Evolutionary conservation across 2,888 invertebrate genomes (phyloP).

Genomic region (Galerucella pusilla): DNA sequence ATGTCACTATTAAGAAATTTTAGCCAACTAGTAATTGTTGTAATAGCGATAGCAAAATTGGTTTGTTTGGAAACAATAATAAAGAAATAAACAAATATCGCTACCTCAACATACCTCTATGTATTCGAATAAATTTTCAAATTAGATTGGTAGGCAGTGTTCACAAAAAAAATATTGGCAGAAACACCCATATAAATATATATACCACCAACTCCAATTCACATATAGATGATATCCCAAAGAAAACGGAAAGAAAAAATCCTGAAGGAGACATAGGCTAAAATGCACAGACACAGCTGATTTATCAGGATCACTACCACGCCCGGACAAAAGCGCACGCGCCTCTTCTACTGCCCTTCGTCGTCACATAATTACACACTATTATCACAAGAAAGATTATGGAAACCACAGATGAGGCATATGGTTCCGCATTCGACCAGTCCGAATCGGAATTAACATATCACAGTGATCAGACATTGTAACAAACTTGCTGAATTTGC

Average conservation of each 20-base stretch:
- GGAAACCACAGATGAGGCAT: conserved; percentile 58
- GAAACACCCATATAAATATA: conserved; percentile 1
- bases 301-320: conserved; percentile 64
- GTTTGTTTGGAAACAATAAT: not conserved
- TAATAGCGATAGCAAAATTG: not conserved
- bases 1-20: not conserved
- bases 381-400: conserved; percentile 65
- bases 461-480: conserved; percentile 70
- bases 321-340: conserved; percentile 61
- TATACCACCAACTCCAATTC: conserved; percentile 19
- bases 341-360: conserved; percentile 45
- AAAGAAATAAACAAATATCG: conserved; percentile 1
- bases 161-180: conserved; percentile 8
- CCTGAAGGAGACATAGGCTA: conserved; percentile 20
- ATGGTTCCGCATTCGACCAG: conserved; percentile 46
- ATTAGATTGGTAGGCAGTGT: conserved; percentile 16
- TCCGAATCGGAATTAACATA: conserved; percentile 52
- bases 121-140: not conserved
- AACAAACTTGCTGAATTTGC: conserved; percentile 71
- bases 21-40: conserved; percentile 1
- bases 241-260: conserved; percentile 6
- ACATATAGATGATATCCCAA: conserved; percentile 20
- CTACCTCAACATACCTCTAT: conserved; percentile 1
- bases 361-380: conserved; percentile 62
- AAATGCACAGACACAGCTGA: conserved; percentile 59